Base-by-base conservation (phyloP, 2,888 invertebrate genomes). In the Philhelius pedissequus region DNA sequence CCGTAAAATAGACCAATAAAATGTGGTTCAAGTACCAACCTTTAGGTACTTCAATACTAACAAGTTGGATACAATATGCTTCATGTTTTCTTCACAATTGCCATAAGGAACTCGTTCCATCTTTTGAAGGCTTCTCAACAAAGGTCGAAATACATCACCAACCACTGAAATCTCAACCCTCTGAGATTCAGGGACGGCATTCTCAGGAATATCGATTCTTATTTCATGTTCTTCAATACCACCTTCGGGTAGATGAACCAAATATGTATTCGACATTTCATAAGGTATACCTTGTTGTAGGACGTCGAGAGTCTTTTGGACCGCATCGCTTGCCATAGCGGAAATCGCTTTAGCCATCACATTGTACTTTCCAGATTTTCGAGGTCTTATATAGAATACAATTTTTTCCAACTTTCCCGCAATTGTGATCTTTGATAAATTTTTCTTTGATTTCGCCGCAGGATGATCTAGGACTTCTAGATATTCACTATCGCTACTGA, bases 211-310 rank as follows among this genome's bases (percentile, higher is more conserved):
- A 8, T 86, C 64, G 8, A 90, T 88, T 15, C 94, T 87, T 48
- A 92, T 89, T 93, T 93, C 93, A 2, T 78, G 90, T 89, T 48
- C 90, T 88, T 45, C 82, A 86, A 78, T 62, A 74, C 89, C 91
- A 93, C 50, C 66, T 15, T 95, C 94, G 89, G 92, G 35, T 13
- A 35, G 13, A 35, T 96, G 96, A 3, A 96, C 91, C 74, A 96
- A 93, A 2, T 94, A 93, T 0, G 95, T 95, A 82, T 93, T 93
- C 8, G 94, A 94, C 66, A 94, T 93, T 86, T 94, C 94, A 3
- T 94, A 92, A 0, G 94, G 94, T 32, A 95, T 93, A 3, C 97
- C 96, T 91, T 96, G 96, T 0, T 95, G 93, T 87, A 95, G 93
- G 0, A 96, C 93, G 9, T 92, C 88, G n/a, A 96, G 91, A 9